Percentiles rank a stretch among this genome's conserved stretches.
Conservation (phyloP, 1,140 invertebrate species). For the Pseudomyrmex dendroicus region DNA sequence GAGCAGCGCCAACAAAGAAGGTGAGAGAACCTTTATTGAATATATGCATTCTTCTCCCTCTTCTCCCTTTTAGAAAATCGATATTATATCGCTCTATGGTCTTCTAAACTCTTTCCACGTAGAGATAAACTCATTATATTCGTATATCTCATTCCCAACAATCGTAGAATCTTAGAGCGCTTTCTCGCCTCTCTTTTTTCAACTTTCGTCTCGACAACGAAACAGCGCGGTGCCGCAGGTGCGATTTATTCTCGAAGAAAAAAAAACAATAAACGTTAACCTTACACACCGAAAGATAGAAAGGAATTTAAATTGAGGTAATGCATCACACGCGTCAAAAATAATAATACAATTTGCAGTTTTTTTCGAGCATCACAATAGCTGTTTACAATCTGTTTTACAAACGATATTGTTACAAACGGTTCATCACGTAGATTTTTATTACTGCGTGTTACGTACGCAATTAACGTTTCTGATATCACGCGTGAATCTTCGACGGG, state of each 20-base stretch:
- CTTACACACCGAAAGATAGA: not conserved
- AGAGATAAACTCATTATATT: conserved; percentile 48
- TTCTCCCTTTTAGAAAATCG: conserved; percentile 25
- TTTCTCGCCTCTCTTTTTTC: not conserved
- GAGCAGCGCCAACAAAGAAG: conserved; percentile 88
- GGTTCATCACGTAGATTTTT: not conserved
- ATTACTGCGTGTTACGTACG: not conserved
- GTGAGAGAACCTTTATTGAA: conserved; percentile 82
- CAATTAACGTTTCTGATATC: not conserved
- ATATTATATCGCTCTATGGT: conserved; percentile 35
- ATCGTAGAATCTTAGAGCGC: conserved; percentile 16
- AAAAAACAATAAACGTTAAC: not conserved
- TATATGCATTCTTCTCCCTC: conserved; percentile 22
- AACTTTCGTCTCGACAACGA: not conserved
- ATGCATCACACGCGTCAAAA: not conserved
- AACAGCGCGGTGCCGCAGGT: conserved; percentile 1
- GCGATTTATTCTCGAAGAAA: conserved; percentile 2
- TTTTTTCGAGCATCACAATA: not conserved
- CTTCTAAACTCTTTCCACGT: conserved; percentile 48
- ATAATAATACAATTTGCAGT: conserved; percentile 25
- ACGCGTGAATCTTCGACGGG: not conserved
- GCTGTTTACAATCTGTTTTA: too few species aligned
- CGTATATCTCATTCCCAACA: conserved; percentile 48
- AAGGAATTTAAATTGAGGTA: conserved; percentile 1
- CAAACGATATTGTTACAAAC: too few species aligned